Evolutionary conservation across 2,797 vertebrate genomes (phyloP).

Genomic region (Pseudochaenichthys georgianus): DNA sequence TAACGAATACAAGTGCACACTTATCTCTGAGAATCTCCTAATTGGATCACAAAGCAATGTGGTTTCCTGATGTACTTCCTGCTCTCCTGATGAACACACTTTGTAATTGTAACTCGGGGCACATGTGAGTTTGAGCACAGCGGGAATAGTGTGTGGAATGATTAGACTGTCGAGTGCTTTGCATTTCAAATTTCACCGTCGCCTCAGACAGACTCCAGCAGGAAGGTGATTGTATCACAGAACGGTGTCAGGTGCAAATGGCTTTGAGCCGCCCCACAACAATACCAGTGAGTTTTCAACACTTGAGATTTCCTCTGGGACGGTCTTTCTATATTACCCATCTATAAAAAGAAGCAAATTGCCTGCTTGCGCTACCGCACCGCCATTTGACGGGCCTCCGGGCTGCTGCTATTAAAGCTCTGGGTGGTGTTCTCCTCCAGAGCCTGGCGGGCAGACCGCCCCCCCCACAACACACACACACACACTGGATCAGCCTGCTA

Average conservation of each 20-base stretch:
- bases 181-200: constrained; percentile 60
- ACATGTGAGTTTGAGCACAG: constrained; percentile 58
- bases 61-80: constrained; percentile 53
- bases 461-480: constrained; percentile 44
- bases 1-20: constrained; percentile 48
- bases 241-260: constrained; percentile 85
- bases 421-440: constrained; percentile 73
- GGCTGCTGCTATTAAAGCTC: constrained; percentile 79
- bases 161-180: constrained; percentile 68
- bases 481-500: constrained; percentile 40
- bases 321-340: constrained; percentile 74
- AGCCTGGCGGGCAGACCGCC: constrained; percentile 65
- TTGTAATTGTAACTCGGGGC: constrained; percentile 76
- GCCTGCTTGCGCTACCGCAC: constrained; percentile 73
- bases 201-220: constrained; percentile 57
- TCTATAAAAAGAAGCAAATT: constrained; percentile 85
- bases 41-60: constrained; percentile 73
- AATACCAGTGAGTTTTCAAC: constrained; percentile 79
- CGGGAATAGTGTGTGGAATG: constrained; percentile 51
- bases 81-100: constrained; percentile 61
- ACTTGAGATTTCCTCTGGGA: constrained; percentile 80
- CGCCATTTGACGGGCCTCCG: constrained; percentile 70
- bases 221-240: too few relatives aligned
- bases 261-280: constrained; percentile 77
- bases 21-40: constrained; percentile 64